Conservation (phyloP, 2,888 invertebrate species). For the Drosophila kokeensis region DNA sequence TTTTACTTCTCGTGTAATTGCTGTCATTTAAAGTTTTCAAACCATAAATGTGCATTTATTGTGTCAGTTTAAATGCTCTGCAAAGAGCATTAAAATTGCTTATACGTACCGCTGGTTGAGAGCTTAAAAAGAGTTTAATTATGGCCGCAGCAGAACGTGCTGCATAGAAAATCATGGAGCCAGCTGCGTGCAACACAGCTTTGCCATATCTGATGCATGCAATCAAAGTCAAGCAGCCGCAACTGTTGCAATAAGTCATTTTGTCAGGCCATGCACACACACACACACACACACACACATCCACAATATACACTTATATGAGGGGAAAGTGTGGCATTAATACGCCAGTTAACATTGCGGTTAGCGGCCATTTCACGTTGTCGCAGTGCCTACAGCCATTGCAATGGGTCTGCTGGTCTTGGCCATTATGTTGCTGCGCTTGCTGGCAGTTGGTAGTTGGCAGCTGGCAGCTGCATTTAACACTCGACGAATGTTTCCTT, state of each 20-base stretch:
- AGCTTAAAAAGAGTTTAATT: constrained; percentile 61
- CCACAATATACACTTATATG: neutral
- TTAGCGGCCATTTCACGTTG: constrained; percentile 68
- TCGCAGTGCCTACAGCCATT: constrained; percentile 59
- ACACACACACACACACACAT: constrained; percentile 6
- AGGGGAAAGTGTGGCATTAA: constrained; percentile 68
- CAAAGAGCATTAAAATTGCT: constrained; percentile 23
- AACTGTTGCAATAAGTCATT: constrained; percentile 70
- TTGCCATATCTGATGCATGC: constrained; percentile 61
- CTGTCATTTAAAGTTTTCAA: neutral
- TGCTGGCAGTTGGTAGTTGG: constrained; percentile 36
- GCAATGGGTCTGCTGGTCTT: constrained; percentile 21
- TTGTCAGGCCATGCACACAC: constrained; percentile 38
- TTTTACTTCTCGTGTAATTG: neutral
- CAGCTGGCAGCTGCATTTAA: constrained; percentile 78
- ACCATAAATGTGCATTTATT: neutral
- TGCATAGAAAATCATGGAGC: constrained; percentile 46
- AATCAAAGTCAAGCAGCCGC: constrained; percentile 78
- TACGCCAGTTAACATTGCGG: constrained; percentile 79
- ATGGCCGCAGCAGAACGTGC: constrained; percentile 40
- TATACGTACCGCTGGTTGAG: constrained; percentile 25
- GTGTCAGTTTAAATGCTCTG: neutral
- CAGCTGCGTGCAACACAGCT: constrained; percentile 12
- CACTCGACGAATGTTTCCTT: constrained; percentile 68
- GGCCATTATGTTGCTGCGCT: constrained; percentile 38